These are phyloP conservation scores for Drosophila prosaltans DNA, from an alignment of 1,140 invertebrate species.

Conservation along the genomic window DNA sequence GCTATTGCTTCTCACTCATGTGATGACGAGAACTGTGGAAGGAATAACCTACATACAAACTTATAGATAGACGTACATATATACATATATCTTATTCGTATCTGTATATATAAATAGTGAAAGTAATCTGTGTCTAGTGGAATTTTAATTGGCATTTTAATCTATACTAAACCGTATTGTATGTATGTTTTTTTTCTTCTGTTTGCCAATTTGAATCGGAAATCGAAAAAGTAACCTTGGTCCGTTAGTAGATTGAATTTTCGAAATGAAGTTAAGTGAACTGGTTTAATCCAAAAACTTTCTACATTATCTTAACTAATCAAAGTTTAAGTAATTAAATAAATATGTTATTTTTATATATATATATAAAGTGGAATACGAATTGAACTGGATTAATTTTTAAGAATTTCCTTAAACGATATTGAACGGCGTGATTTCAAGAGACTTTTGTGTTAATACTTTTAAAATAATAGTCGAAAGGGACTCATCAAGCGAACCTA, in stretches of 20 bases:
- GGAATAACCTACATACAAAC: background rate
- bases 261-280: background rate
- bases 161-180: slow-evolving; percentile 1
- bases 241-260: slow-evolving; percentile 1
- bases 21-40: slow-evolving; percentile 40
- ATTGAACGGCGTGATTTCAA: too few relatives aligned
- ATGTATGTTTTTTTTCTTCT: background rate
- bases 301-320: slow-evolving; percentile 9
- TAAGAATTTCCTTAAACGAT: too few relatives aligned
- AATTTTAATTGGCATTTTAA: slow-evolving; percentile 12
- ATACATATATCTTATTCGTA: background rate
- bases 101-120: slow-evolving; percentile 10
- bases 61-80: background rate
- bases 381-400: too few relatives aligned
- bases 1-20: slow-evolving; percentile 28
- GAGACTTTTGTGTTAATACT: too few relatives aligned
- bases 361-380: too few relatives aligned
- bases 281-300: background rate
- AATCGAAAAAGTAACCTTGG: background rate
- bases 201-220: slow-evolving; percentile 2
- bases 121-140: slow-evolving; percentile 8
- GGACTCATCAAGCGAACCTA: too few relatives aligned
- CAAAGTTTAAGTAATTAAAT: background rate
- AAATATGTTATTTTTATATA: background rate
- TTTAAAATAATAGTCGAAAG: too few relatives aligned